phyloP scores from a whole-genome alignment of 2,113 vertebrate species.

The Tapirus terrestris region DNA sequence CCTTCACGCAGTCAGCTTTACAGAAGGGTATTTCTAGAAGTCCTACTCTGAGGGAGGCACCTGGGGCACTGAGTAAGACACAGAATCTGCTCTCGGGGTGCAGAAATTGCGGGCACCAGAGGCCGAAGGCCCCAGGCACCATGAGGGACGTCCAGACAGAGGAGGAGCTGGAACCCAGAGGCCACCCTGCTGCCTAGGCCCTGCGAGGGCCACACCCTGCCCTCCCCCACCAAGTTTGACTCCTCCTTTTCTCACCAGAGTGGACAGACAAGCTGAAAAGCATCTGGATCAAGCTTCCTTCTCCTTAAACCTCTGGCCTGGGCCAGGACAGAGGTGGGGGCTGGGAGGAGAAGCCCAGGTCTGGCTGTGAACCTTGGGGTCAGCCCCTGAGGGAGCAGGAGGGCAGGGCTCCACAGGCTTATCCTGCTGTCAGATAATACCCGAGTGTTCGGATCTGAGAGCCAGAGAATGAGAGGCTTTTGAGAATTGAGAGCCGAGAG shows the following conservation, averaged over 20 bases:
- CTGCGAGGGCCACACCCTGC: background rate
- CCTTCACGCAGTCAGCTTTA: too few species aligned
- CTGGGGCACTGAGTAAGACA: background rate
- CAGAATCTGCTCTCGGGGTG: background rate
- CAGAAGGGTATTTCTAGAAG: background rate
- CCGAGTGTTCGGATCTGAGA: background rate
- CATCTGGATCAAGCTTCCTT: background rate
- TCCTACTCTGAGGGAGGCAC: background rate
- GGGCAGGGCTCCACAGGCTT: too few species aligned
- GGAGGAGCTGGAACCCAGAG: background rate
- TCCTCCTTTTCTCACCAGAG: background rate
- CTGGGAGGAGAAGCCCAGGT: background rate
- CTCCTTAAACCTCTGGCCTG: background rate
- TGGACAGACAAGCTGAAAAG: background rate
- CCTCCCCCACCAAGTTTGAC: background rate
- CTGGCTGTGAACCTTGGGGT: background rate
- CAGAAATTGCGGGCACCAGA: background rate
- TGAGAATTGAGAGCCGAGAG: background rate
- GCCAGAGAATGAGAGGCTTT: background rate
- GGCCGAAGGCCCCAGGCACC: background rate
- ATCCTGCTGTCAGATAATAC: fast-evolving
- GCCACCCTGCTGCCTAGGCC: background rate
- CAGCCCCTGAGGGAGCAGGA: background rate
- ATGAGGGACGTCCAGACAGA: background rate
- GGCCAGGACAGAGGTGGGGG: background rate